Evolutionary conservation across 2,113 vertebrate genomes (phyloP).

Genomic region (Bubalus kerabau): DNA sequence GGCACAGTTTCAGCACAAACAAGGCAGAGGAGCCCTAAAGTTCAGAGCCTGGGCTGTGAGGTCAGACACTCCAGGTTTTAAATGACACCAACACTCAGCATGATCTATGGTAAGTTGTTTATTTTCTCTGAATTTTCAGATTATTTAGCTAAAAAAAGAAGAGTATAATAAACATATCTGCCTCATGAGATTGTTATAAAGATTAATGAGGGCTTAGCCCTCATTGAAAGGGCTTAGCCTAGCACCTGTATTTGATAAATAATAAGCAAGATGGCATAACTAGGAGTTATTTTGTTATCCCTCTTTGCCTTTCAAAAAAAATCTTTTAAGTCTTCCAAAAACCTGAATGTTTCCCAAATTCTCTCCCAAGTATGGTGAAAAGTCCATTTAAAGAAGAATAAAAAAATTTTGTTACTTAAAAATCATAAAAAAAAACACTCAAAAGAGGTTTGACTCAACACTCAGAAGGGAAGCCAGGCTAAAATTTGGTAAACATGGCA

Average conservation of each 20-base stretch:
- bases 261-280: not conserved
- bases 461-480: not conserved
- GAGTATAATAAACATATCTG: not conserved
- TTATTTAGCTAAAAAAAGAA: not conserved
- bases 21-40: not conserved
- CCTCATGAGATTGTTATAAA: not conserved
- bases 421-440: not conserved
- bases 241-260: constrained; percentile 6
- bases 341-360: not conserved
- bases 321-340: not conserved
- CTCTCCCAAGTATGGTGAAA: not conserved
- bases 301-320: constrained; percentile 19
- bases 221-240: not conserved
- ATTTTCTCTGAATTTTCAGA: constrained; percentile 14
- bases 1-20: too few relatives aligned
- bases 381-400: not conserved
- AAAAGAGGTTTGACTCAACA: not conserved
- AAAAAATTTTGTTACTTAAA: not conserved
- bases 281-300: not conserved
- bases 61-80: not conserved
- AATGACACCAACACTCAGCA: not conserved
- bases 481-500: not conserved
- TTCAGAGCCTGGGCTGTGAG: not conserved
- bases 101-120: not conserved
- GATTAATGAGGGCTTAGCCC: not conserved